These are phyloP conservation scores for Xenops minutus DNA, from an alignment of 2,797 vertebrate species.

Conservation along the genomic window DNA sequence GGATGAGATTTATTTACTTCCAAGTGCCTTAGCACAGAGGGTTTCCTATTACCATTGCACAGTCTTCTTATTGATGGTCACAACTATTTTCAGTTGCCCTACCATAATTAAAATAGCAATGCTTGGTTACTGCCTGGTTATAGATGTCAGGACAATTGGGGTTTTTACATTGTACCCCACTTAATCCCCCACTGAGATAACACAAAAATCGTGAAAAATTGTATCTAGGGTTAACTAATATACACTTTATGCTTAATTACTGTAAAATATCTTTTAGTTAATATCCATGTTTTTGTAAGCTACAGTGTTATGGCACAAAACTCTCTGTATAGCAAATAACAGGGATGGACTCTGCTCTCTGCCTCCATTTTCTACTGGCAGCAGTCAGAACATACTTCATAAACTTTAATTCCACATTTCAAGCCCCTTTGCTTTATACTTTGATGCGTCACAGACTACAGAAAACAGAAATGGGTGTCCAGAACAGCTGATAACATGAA, in stretches of 20 bases:
- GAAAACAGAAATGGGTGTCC: conserved; percentile 15
- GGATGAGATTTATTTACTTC: background rate
- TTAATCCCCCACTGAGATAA: background rate
- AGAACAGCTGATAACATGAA: conserved; percentile 36
- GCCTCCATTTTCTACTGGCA: background rate
- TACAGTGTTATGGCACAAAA: background rate
- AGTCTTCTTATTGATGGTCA: background rate
- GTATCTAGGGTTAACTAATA: background rate
- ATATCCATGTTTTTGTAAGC: background rate
- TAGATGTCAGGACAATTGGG: background rate
- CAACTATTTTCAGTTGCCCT: conserved; percentile 21
- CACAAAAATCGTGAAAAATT: background rate
- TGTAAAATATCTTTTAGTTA: background rate
- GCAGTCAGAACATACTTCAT: background rate
- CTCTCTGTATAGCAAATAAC: background rate
- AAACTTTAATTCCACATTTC: background rate
- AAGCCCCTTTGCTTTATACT: background rate
- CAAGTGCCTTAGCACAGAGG: background rate
- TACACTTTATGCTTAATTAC: background rate
- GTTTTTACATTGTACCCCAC: background rate
- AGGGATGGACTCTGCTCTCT: background rate
- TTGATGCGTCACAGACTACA: background rate
- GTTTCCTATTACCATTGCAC: background rate
- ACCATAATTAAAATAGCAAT: conserved; percentile 11
- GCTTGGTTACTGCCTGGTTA: background rate